phyloP scores from a whole-genome alignment of 2,888 invertebrate species.

The Cephus rjabovi region DNA sequence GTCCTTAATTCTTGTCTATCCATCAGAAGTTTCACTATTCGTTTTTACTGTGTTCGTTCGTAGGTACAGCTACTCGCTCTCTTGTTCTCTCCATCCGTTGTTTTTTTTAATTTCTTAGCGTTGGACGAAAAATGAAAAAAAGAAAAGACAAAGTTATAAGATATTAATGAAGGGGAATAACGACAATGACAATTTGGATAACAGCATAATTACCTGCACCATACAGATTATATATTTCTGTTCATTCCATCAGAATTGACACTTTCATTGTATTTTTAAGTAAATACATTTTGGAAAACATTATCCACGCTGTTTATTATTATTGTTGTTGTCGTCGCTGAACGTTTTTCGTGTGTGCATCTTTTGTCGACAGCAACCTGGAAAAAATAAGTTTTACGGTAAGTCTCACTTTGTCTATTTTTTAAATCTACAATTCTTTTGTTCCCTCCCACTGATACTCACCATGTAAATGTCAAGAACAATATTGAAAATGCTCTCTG shows the following conservation, averaged over 20 bases:
- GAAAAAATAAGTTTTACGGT: not conserved
- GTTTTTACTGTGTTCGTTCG: not conserved
- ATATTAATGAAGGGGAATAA: not conserved
- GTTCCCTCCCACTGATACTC: not conserved
- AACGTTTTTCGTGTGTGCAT: not conserved
- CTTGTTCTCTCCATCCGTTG: not conserved
- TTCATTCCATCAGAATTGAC: slow-evolving; percentile 56
- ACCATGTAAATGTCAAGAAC: not conserved
- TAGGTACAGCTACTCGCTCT: not conserved
- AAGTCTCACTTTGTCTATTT: not conserved
- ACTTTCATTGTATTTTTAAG: slow-evolving; percentile 58
- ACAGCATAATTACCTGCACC: slow-evolving; percentile 16
- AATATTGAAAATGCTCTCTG: not conserved
- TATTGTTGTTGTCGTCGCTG: not conserved
- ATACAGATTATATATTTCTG: slow-evolving; percentile 51
- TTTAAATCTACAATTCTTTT: not conserved
- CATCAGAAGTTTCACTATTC: not conserved
- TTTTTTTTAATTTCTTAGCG: not conserved
- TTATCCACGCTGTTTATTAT: not conserved
- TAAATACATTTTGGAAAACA: slow-evolving; percentile 57
- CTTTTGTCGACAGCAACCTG: not conserved
- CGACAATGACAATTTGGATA: slow-evolving; percentile 18
- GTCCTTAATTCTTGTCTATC: not conserved
- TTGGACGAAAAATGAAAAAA: not conserved
- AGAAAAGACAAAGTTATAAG: not conserved